Base-by-base conservation (phyloP, 64 coral and sea anemone genomes). In the Porites lutea region DNA sequence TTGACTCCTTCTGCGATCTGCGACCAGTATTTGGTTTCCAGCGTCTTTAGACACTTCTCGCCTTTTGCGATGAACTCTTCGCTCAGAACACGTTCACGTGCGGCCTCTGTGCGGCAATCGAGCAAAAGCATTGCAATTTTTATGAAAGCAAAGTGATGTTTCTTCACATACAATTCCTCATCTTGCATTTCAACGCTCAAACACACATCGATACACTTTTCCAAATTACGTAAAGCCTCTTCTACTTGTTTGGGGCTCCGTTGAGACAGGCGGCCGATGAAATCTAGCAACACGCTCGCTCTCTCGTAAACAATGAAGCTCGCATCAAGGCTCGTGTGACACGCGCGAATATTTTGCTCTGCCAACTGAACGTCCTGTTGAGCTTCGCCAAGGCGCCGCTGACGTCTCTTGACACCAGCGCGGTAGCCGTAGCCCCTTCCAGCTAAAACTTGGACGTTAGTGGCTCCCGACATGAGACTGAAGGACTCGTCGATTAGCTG, bases 221-320 rank as follows among this genome's bases (percentile, higher is more conserved):
- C 37, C 47, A 89, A 47, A 8, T 79, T 63, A 4, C 57, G 1
- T 15, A 68, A 21, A 67, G 65, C 59, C 20, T 51, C 58, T 0
- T 79, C 27, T 16, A 55, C 45, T 14, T 49, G 60, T 4, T 10
- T 23, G 7, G 46, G 23, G 12, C 62, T 52, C 3, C 59, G 59
- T 0, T 79, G 18, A 15, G 52, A 3, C 8, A 18, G 65, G 59
- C 14, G 88, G 3, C 60, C 49, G 15, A 94, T 85, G 52, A 94
- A 94, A 23, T 82, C 77, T n/a, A 89, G 13, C 46, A 69, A 68
- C 10, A 88, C 59, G 11, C 78, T 85, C 7, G 59, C 92, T 84
- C 27, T 21, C 13, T 94, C 92, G 59, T 94, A 94, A 14, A 62
- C 79, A 54, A 94, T 52, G 50, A 69, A 72, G 37, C 86, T 59